phyloP scores from a whole-genome alignment of 2,888 invertebrate species.

The Erebia aethiops region DNA sequence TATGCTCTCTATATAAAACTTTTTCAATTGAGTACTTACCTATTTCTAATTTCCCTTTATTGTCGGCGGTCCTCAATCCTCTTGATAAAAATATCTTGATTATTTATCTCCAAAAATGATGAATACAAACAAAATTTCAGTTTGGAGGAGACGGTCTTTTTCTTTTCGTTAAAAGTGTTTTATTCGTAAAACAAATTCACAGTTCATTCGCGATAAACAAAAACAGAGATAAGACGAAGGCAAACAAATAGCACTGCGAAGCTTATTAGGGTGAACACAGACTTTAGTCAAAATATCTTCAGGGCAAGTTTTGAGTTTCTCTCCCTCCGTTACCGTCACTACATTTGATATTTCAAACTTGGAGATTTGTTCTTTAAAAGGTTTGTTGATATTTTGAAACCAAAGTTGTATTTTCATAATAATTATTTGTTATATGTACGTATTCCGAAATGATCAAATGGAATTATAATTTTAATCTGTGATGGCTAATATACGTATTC shows the following conservation, averaged over 20 bases:
- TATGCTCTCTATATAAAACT: too few relatives aligned
- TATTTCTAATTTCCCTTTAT: too few relatives aligned
- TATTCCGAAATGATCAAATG: too few relatives aligned
- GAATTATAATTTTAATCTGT: too few relatives aligned
- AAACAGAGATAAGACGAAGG: conserved; percentile 53
- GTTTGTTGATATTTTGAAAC: too few relatives aligned
- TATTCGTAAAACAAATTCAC: conserved; percentile 42
- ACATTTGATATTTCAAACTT: neutral
- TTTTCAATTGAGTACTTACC: too few relatives aligned
- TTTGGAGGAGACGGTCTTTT: conserved; percentile 17
- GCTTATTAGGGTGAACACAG: conserved; percentile 39
- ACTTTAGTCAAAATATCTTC: conserved; percentile 26
- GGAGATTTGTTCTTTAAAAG: neutral
- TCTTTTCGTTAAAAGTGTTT: conserved; percentile 22
- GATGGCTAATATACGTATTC: too few relatives aligned
- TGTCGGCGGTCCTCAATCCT: too few relatives aligned
- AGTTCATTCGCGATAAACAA: conserved; percentile 53
- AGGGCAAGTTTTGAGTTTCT: conserved; percentile 12
- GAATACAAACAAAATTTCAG: conserved; percentile 4
- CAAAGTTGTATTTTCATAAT: too few relatives aligned
- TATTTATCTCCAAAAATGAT: conserved; percentile 2
- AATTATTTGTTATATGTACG: too few relatives aligned
- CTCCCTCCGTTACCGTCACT: neutral
- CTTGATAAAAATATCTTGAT: neutral
- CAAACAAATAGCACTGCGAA: conserved; percentile 64